These are phyloP conservation scores for Stenotaenia linearis DNA, from an alignment of 2,888 invertebrate species.

Conservation along the genomic window DNA sequence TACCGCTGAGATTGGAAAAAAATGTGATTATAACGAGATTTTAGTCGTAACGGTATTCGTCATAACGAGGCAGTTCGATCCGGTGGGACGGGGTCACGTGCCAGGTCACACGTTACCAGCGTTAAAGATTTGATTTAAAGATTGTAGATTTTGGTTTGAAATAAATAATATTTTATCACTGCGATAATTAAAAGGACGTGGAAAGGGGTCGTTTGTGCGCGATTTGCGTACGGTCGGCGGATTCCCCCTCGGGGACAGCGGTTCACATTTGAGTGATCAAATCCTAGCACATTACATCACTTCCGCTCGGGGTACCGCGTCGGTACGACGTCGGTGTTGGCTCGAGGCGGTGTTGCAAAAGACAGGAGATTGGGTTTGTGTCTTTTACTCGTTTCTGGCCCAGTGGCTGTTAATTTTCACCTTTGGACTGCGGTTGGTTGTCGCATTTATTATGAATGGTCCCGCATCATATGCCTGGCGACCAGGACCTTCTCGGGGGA, in stretches of 20 bases:
- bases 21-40: no score
- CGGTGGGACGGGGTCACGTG: no score
- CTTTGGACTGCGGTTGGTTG: constrained; percentile 9
- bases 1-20: no score
- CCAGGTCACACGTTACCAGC: not conserved
- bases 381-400: not conserved
- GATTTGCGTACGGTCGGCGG: not conserved
- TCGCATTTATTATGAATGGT: constrained; percentile 9
- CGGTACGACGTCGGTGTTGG: not conserved
- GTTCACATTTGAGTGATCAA: not conserved
- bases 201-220: not conserved
- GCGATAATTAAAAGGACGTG: not conserved
- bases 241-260: not conserved
- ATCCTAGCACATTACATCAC: not conserved
- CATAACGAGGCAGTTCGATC: no score
- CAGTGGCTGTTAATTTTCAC: constrained; percentile 9
- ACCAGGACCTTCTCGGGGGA: not conserved
- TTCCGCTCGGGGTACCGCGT: not conserved
- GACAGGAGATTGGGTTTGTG: not conserved
- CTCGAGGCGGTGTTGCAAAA: constrained; percentile 4
- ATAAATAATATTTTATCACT: not conserved
- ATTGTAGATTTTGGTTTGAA: no score
- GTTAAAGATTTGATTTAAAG: not conserved
- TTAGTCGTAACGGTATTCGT: no score
- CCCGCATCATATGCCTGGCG: not conserved